These are phyloP conservation scores for Dioctria linearis DNA, from an alignment of 2,888 invertebrate species.

Conservation along the genomic window DNA sequence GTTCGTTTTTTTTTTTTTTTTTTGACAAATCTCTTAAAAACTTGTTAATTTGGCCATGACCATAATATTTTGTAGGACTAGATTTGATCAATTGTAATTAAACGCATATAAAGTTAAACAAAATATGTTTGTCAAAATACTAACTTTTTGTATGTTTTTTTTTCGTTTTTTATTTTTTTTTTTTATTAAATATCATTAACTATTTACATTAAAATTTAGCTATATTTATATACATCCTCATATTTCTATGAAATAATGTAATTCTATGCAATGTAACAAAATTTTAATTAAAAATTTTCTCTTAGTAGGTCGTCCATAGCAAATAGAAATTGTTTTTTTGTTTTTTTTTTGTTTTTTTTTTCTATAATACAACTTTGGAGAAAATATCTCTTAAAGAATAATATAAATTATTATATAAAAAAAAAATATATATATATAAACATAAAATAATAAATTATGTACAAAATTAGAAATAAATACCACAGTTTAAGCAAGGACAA, in stretches of 20 bases:
- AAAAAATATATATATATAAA: not conserved
- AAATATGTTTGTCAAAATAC: conserved; percentile 47
- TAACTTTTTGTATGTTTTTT: not conserved
- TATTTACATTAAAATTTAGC: conserved; percentile 51
- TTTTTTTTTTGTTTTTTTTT: not conserved
- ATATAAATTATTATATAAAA: conserved; percentile 38
- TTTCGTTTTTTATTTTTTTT: not conserved
- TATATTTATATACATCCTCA: conserved; percentile 38
- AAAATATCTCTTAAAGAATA: conserved; percentile 44
- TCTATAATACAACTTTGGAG: conserved; percentile 48
- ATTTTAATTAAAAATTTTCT: conserved; percentile 37
- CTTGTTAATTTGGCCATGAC: conserved; percentile 19
- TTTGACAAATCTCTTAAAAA: conserved; percentile 2
- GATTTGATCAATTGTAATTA: conserved; percentile 40
- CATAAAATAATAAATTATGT: conserved; percentile 49
- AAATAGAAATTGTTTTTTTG: not conserved
- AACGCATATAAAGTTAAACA: conserved; percentile 52
- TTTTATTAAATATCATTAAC: conserved; percentile 49
- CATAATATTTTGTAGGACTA: conserved; percentile 40
- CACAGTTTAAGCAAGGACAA: conserved; percentile 55
- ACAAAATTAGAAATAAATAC: conserved; percentile 55
- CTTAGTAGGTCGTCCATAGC: conserved; percentile 37
- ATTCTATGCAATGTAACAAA: conserved; percentile 36
- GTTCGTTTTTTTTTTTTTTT: conserved; percentile 14
- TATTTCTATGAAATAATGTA: conserved; percentile 39